These are phyloP conservation scores for Fissipunctia ypsillon DNA, from an alignment of 2,888 invertebrate genomes.

Conservation along the genomic window DNA sequence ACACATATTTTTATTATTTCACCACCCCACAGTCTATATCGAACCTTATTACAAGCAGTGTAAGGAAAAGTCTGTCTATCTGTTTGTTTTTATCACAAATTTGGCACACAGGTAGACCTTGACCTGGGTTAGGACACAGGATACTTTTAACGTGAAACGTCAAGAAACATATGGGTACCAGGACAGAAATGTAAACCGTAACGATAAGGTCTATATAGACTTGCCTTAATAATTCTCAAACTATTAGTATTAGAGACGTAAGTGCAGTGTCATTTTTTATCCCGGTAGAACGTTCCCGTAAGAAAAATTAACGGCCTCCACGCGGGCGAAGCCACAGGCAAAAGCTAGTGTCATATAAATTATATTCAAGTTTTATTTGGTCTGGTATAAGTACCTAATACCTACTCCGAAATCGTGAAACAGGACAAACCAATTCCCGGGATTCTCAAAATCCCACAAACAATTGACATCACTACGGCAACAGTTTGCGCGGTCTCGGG, in stretches of 20 bases:
- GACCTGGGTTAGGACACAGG: background rate
- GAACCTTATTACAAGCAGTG: too few species aligned
- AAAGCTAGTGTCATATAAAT: background rate
- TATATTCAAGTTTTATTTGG: background rate
- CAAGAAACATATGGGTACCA: background rate
- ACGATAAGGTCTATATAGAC: background rate
- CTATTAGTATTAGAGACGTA: background rate
- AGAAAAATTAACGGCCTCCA: background rate
- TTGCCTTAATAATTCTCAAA: background rate
- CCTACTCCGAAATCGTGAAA: background rate
- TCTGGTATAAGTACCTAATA: background rate
- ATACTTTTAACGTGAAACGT: background rate
- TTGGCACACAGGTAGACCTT: background rate
- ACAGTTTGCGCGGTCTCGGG: conserved; percentile 55
- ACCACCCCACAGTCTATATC: too few species aligned
- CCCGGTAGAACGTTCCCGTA: background rate
- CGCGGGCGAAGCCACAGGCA: background rate
- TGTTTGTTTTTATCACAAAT: background rate
- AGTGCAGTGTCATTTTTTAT: background rate
- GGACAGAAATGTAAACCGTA: background rate
- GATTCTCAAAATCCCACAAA: background rate
- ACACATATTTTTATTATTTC: too few species aligned
- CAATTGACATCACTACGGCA: conserved; percentile 45
- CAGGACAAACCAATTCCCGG: background rate
- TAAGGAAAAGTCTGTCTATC: too few species aligned